Evolutionary conservation across 2,797 vertebrate genomes (phyloP).

Genomic region (Novumbra hubbsi): DNA sequence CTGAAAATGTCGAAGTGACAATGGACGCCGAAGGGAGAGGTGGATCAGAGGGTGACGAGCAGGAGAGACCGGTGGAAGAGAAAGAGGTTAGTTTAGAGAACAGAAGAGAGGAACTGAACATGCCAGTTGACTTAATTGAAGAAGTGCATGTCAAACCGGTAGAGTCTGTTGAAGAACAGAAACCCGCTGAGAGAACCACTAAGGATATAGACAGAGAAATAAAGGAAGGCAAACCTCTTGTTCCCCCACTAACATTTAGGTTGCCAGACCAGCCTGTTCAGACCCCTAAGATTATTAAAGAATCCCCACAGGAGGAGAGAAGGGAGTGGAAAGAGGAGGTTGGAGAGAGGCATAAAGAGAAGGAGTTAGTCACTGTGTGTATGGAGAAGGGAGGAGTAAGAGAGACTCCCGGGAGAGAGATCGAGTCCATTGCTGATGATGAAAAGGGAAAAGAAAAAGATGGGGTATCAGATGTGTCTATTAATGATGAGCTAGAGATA

Average conservation of each 20-base stretch:
- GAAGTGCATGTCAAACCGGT: background rate
- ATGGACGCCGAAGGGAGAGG: background rate
- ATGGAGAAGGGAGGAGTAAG: background rate
- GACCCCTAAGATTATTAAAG: background rate
- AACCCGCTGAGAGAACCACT: background rate
- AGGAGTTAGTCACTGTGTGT: background rate
- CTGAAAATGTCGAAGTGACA: background rate
- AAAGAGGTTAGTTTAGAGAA: background rate
- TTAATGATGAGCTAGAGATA: background rate
- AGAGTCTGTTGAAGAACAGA: background rate
- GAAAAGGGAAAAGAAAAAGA: background rate
- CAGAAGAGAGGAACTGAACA: background rate
- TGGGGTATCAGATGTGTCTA: background rate
- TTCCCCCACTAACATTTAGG: background rate
- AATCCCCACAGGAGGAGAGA: background rate
- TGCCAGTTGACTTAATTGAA: background rate
- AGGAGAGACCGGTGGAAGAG: slow-evolving; percentile 3
- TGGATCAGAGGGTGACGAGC: slow-evolving; percentile 40
- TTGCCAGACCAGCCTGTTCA: background rate
- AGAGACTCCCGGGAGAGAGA: background rate
- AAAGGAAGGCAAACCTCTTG: background rate
- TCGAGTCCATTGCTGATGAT: background rate
- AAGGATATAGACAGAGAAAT: background rate
- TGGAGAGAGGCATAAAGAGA: background rate
- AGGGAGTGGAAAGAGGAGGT: slow-evolving; percentile 2